Conservation (phyloP, 2,888 invertebrate genomes). For the Andrena praecox region DNA sequence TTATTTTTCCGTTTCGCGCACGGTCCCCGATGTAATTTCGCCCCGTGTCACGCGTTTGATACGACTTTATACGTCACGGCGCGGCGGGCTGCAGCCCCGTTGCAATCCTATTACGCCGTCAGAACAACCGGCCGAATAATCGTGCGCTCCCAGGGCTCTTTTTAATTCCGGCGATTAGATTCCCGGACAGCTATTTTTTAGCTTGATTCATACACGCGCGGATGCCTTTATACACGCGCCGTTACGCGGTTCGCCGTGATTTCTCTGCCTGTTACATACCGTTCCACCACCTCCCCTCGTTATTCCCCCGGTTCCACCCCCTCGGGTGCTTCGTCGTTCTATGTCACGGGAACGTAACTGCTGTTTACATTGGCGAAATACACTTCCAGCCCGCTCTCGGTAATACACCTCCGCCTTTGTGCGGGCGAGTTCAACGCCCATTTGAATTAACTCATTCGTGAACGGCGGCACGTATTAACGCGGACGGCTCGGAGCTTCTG, state of each 20-base stretch:
- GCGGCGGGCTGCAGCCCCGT: conserved; percentile 1
- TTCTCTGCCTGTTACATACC: neutral
- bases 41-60: conserved; percentile 61
- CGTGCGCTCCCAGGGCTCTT: conserved; percentile 48
- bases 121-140: conserved; percentile 55
- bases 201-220: conserved; percentile 46
- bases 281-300: neutral
- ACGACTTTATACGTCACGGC: conserved; percentile 60
- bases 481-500: conserved; percentile 2
- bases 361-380: conserved; percentile 40
- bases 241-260: conserved; percentile 21
- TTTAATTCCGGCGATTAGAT: conserved; percentile 66
- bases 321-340: conserved; percentile 17
- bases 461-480: neutral
- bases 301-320: neutral
- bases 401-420: conserved; percentile 16
- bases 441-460: conserved; percentile 21
- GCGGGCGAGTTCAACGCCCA: neutral
- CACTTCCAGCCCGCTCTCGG: neutral
- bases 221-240: conserved; percentile 9
- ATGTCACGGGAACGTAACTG: conserved; percentile 30
- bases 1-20: conserved; percentile 59
- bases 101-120: conserved; percentile 61
- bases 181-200: conserved; percentile 48
- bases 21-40: conserved; percentile 63